Conservation (phyloP, 2,797 vertebrate genomes). For the Neosalanx taihuensis region DNA sequence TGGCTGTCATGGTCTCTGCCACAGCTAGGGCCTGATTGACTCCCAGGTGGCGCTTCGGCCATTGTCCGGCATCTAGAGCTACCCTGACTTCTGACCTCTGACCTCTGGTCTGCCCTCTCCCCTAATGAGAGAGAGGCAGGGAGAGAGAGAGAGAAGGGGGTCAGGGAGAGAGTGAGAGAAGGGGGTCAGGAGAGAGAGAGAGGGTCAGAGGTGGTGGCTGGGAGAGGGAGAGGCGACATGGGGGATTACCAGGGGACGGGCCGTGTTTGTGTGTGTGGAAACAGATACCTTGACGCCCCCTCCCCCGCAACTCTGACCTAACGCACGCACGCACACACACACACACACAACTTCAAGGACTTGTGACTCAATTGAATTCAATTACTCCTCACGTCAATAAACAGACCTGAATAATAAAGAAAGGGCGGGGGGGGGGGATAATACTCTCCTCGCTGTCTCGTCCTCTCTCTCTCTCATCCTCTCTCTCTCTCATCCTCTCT, state of each 20-base stretch:
- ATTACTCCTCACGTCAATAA: conserved; percentile 4
- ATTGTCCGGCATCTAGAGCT: conserved; percentile 71
- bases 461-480: background rate
- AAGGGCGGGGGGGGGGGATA: background rate
- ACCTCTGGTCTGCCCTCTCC: conserved; percentile 53
- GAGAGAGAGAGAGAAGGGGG: conserved; percentile 57
- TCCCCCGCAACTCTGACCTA: conserved; percentile 28
- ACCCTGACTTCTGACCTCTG: conserved; percentile 63
- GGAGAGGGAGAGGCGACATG: conserved; percentile 54
- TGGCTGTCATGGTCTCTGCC: conserved; percentile 68
- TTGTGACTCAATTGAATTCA: conserved; percentile 10
- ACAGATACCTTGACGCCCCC: conserved; percentile 44
- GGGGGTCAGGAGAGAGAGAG: conserved; percentile 40
- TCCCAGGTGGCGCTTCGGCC: conserved; percentile 74
- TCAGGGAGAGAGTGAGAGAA: conserved; percentile 57
- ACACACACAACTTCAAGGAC: conserved; percentile 3
- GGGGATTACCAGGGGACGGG: conserved; percentile 58
- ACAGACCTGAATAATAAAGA: conserved; percentile 6
- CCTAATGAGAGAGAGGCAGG: conserved; percentile 59
- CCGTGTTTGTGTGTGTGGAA: conserved; percentile 57
- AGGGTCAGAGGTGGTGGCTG: conserved; percentile 59
- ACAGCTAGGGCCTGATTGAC: conserved; percentile 67
- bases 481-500: background rate
- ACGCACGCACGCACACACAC: background rate
- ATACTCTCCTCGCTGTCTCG: background rate